Percentiles rank a stretch among this genome's conserved stretches.
Evolutionary conservation across 1,140 invertebrate species (phyloP).

Genomic region (Onthophagus taurus): DNA sequence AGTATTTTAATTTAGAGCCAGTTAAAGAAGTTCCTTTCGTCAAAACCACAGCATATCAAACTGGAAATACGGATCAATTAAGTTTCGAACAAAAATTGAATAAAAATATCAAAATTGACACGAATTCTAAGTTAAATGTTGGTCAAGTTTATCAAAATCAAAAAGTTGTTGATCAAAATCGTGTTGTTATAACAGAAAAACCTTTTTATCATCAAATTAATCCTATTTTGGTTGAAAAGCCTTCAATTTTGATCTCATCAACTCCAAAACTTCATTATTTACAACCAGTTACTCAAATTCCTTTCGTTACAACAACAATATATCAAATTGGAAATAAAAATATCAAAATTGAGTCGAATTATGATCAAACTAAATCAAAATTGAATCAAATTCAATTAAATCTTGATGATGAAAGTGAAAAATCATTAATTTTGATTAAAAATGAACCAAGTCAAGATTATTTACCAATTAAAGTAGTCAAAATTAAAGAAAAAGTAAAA

Average conservation of each 20-base stretch:
- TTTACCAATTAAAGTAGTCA: too few species aligned
- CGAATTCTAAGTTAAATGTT: background rate
- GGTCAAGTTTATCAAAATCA: slow-evolving; percentile 1
- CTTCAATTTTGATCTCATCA: background rate
- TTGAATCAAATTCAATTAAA: too few species aligned
- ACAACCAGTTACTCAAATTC: too few species aligned
- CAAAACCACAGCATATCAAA: slow-evolving; percentile 42
- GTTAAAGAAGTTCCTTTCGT: slow-evolving; percentile 40
- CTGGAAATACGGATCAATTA: slow-evolving; percentile 25
- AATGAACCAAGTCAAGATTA: too few species aligned
- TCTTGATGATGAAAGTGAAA: too few species aligned
- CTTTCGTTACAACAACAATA: too few species aligned
- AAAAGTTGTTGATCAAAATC: background rate
- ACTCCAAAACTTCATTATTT: too few species aligned
- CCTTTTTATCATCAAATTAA: slow-evolving; percentile 1
- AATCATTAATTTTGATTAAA: too few species aligned
- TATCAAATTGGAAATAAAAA: too few species aligned
- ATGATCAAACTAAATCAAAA: too few species aligned
- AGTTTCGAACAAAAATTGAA: background rate
- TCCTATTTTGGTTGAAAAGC: background rate
- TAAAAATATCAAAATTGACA: background rate
- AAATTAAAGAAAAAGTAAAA: too few species aligned
- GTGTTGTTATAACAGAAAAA: background rate
- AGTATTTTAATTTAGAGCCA: slow-evolving; percentile 18
- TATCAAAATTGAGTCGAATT: too few species aligned